Base-by-base conservation (phyloP, 1,140 invertebrate species). In the Bombus difficillimus region DNA sequence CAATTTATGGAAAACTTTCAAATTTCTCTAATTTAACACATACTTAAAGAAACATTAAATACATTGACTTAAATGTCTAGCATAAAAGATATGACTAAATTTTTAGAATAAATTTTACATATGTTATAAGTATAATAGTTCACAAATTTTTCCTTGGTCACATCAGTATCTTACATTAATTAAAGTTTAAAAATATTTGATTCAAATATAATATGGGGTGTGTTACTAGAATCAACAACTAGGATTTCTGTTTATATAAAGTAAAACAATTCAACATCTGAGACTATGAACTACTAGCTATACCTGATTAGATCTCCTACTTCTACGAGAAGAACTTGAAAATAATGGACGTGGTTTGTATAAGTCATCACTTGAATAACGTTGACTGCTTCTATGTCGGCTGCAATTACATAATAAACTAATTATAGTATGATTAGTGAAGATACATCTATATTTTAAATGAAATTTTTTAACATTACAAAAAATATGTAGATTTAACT, bases 331-430 rank as follows among this genome's bases (percentile, higher is more conserved):
- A 82, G 95, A 95, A 83, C 93, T 94, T 37, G 94, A 93, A 91
- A 96, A 95, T 68, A 96, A 91, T 57, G 96, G 96, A 88, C 97
- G 95, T 81, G 97, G 97, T 93, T 97, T 97, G 93, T 97, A 97
- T 83, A 97, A 93, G 95, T 97, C 97, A 91, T 97, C 96, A 88
- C 96, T 97, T 64, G 96, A 96, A 89, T 97, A 97, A 81, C 96
- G 96, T 92, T 97, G 96, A 86, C 92, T 95, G 88, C 92, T 94
- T 80, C 93, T 92, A 80, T 92, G 92, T 28, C 92, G 92, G 86
- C 94, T 95, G 91, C 47, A 94, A 93, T 90, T 80, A 86, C 41
- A 81, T 81, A 85, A 85, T 5, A 74, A 13, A 81, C 28, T 74
- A 57, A n/a, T 81, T 85, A 74, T 32, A 22, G 39, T 53, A 74